These are phyloP conservation scores for Jacana jacana DNA, from an alignment of 2,113 vertebrate genomes.

Conservation along the genomic window DNA sequence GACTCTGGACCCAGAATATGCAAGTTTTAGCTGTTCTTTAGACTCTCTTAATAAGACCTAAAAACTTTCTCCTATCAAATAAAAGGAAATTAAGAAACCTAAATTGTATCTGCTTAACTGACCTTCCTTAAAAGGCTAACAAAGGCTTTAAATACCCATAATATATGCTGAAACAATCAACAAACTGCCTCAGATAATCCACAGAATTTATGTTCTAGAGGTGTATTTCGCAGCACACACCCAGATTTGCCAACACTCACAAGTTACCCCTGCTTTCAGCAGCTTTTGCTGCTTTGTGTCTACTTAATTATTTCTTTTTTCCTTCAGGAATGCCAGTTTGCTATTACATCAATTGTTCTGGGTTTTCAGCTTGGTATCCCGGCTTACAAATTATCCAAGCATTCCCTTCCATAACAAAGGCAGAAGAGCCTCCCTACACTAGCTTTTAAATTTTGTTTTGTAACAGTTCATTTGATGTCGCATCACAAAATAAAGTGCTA, in stretches of 20 bases:
- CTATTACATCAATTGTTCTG: neutral
- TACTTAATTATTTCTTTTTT: neutral
- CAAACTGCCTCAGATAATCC: neutral
- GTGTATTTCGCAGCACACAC: neutral
- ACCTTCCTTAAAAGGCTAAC: neutral
- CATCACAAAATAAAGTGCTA: neutral
- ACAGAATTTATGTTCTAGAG: neutral
- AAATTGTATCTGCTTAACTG: neutral
- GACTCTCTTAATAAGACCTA: neutral
- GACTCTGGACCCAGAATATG: neutral
- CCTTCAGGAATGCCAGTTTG: neutral
- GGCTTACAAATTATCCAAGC: neutral
- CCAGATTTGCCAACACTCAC: neutral
- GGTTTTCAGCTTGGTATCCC: neutral
- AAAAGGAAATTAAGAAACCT: neutral
- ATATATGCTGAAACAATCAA: neutral
- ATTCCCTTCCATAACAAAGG: neutral
- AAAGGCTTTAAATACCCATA: neutral
- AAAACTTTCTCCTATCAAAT: neutral
- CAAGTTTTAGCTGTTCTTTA: neutral
- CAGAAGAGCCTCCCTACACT: neutral
- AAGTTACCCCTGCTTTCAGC: neutral
- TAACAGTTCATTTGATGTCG: neutral
- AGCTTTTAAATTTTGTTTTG: neutral
- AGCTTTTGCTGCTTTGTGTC: neutral